These are phyloP conservation scores for Noctua pronuba DNA, from an alignment of 2,888 invertebrate species.

Conservation along the genomic window DNA sequence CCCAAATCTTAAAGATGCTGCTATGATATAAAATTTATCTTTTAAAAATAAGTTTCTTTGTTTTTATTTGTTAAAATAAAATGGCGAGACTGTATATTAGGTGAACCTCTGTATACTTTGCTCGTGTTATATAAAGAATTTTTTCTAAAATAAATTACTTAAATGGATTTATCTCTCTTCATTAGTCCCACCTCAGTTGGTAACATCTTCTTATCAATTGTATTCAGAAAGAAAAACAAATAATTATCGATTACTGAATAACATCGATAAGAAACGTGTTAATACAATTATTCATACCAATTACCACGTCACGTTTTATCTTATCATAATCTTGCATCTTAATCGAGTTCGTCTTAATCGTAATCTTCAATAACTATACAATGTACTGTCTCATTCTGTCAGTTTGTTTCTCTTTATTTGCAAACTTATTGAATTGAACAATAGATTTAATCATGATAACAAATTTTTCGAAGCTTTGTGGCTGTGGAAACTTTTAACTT, in stretches of 20 bases:
- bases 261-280: constrained; percentile 48
- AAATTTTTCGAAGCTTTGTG: constrained; percentile 3
- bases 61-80: neutral
- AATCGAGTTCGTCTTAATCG: constrained; percentile 39
- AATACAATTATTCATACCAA: constrained; percentile 40
- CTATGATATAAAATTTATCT: neutral
- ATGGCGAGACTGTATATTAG: neutral
- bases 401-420: constrained; percentile 15
- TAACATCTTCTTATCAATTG: constrained; percentile 35
- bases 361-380: constrained; percentile 20
- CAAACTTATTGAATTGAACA: constrained; percentile 7
- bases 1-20: neutral
- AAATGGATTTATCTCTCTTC: neutral
- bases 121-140: neutral
- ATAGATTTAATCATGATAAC: constrained; percentile 1
- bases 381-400: constrained; percentile 22
- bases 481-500: neutral
- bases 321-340: constrained; percentile 38
- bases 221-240: constrained; percentile 44
- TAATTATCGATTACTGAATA: constrained; percentile 51
- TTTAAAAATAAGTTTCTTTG: neutral
- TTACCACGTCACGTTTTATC: constrained; percentile 47
- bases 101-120: neutral
- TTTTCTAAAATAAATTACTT: neutral
- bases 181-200: neutral